These are phyloP conservation scores for Allolobophora icterica DNA, from an alignment of 2,888 invertebrate species.

Conservation along the genomic window DNA sequence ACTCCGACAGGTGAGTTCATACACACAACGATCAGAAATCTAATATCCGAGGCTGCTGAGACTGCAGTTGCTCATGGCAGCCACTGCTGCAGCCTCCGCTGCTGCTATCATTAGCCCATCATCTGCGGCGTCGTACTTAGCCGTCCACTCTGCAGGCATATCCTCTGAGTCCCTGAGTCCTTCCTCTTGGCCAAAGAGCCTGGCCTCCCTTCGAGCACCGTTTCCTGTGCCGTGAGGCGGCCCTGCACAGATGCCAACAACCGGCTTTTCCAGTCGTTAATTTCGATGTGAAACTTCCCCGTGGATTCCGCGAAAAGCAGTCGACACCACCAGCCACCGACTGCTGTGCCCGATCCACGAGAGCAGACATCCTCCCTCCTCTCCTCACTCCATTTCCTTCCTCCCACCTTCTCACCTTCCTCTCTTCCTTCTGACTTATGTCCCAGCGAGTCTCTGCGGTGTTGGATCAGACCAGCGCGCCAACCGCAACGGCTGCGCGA, in stretches of 20 bases:
- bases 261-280: background rate
- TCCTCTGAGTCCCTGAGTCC: background rate
- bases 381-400: background rate
- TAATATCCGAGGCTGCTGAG: background rate
- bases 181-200: background rate
- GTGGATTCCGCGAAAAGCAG: slow-evolving; percentile 10
- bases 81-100: background rate
- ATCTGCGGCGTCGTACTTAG: background rate
- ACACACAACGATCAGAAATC: background rate
- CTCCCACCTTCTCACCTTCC: background rate
- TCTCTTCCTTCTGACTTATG: background rate
- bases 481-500: slow-evolving; percentile 1
- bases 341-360: background rate
- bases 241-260: background rate
- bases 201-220: background rate
- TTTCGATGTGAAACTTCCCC: slow-evolving; percentile 10
- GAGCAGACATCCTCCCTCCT: background rate
- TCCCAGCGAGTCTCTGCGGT: background rate
- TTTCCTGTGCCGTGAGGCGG: background rate
- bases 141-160: background rate
- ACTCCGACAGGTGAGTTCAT: slow-evolving; percentile 9
- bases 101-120: slow-evolving; percentile 12
- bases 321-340: slow-evolving; percentile 1
- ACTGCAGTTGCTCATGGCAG: background rate
- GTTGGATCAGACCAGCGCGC: background rate